Conservation (phyloP, 1,140 invertebrate species). For the Propsilocerus akamusi region DNA sequence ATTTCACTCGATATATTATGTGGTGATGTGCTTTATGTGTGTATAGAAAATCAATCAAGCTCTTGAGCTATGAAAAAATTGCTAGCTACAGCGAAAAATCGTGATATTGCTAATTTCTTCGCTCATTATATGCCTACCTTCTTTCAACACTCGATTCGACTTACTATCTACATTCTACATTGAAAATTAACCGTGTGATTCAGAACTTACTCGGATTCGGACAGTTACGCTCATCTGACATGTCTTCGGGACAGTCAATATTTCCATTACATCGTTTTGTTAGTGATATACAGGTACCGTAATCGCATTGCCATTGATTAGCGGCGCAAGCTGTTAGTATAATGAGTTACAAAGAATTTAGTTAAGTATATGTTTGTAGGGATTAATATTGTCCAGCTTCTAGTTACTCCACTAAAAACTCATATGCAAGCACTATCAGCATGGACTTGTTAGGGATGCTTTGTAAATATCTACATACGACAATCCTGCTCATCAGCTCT, state of each 20-base stretch:
- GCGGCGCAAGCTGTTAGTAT: slow-evolving; percentile 31
- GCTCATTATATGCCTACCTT: no score
- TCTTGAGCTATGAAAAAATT: no score
- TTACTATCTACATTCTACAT: not conserved
- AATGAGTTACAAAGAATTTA: no score
- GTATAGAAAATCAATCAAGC: no score
- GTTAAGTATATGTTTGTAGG: not conserved
- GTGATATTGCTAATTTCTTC: no score
- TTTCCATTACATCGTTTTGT: slow-evolving; percentile 40
- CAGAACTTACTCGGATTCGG: slow-evolving; percentile 35
- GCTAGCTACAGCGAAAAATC: no score
- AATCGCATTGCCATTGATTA: slow-evolving; percentile 38
- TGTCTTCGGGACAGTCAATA: slow-evolving; percentile 43
- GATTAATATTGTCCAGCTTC: not conserved
- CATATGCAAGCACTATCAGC: not conserved
- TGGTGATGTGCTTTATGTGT: no score
- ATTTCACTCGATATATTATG: no score
- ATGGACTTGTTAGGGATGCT: not conserved
- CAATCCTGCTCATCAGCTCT: slow-evolving; percentile 32
- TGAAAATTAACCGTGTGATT: slow-evolving; percentile 3
- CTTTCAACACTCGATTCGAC: not conserved
- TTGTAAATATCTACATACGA: slow-evolving; percentile 27
- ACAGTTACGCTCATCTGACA: slow-evolving; percentile 52
- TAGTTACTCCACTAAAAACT: not conserved
- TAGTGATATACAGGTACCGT: slow-evolving; percentile 38